Conservation (phyloP, 1,140 invertebrate species). For the Drosophila busckii region DNA sequence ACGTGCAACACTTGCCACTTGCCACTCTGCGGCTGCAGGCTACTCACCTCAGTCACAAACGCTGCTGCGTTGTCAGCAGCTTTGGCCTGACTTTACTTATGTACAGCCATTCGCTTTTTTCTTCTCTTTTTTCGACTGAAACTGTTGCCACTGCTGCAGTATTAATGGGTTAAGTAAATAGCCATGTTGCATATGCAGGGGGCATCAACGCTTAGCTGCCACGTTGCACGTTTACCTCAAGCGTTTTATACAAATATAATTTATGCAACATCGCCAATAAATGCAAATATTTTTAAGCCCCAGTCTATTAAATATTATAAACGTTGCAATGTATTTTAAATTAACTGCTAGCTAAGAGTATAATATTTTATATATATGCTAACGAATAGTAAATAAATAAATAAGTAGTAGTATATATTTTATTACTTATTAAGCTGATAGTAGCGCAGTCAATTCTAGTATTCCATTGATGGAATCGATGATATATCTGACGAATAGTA, state of each 20-base stretch:
- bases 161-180: conserved; percentile 76
- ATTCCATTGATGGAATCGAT: no score
- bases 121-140: background rate
- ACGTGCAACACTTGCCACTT: conserved; percentile 5
- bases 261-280: no score
- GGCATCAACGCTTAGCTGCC: conserved; percentile 21
- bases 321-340: no score
- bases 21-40: conserved; percentile 18
- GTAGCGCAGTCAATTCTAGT: no score
- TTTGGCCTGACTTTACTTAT: conserved; percentile 23
- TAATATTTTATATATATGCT: no score
- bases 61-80: conserved; percentile 45
- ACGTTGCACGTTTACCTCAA: background rate
- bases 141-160: conserved; percentile 28
- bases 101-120: conserved; percentile 19
- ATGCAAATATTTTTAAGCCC: no score
- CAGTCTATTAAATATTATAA: no score
- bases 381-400: no score
- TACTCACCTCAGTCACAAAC: background rate
- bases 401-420: no score
- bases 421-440: no score
- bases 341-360: no score
- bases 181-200: conserved; percentile 36
- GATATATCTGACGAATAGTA: no score
- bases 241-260: conserved; percentile 2